Conservation (phyloP, 2,888 invertebrate species). For the Volucella inanis region DNA sequence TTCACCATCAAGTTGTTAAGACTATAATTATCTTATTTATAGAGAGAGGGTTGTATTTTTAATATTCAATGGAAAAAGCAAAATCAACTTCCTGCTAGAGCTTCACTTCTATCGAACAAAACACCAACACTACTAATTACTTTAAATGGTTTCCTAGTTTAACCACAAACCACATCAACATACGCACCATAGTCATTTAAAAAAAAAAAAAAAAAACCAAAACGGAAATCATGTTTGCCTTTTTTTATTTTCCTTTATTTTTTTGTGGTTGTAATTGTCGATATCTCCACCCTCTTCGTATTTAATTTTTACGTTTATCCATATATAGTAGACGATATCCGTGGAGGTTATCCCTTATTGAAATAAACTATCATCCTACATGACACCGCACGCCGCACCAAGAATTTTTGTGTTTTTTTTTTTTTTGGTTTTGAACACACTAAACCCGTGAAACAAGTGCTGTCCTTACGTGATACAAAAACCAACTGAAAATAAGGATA, state of each 20-base stretch:
- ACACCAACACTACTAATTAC: conserved; percentile 44
- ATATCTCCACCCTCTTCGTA: not conserved
- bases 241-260: not conserved
- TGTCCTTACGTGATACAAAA: conserved; percentile 72
- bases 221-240: conserved; percentile 38
- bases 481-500: conserved; percentile 70
- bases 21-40: not conserved
- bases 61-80: not conserved
- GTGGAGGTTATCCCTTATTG: conserved; percentile 49
- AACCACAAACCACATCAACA: conserved; percentile 49
- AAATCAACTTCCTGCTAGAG: conserved; percentile 3
- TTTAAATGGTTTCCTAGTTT: conserved; percentile 53
- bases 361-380: conserved; percentile 51
- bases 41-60: not conserved
- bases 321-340: conserved; percentile 40
- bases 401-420: not conserved
- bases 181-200: conserved; percentile 57
- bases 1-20: conserved; percentile 41
- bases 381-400: conserved; percentile 55
- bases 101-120: not conserved
- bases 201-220: conserved; percentile 21
- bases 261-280: not conserved
- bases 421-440: conserved; percentile 20
- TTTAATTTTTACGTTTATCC: conserved; percentile 36
- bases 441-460: conserved; percentile 60